Evolutionary conservation across 2,113 vertebrate genomes (phyloP), one percentile per base, ranked within the genome.

Genomic region (Garra rufa): DNA sequence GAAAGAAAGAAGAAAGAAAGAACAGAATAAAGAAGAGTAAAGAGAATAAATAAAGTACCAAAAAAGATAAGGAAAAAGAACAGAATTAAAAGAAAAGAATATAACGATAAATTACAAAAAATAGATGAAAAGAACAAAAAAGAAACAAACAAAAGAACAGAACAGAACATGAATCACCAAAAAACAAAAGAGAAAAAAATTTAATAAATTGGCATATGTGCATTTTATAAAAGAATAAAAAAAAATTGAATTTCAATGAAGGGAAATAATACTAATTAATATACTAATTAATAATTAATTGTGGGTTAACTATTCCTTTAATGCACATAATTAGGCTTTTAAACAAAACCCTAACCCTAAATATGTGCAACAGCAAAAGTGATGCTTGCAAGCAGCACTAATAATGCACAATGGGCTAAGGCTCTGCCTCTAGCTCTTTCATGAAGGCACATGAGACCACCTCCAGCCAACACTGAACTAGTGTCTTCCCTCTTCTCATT

Each of bases 401-500:
- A 19, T 48, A 30, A 74, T 28, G 71, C 24, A 74, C 43, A 48
- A 48, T 46, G 43, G 7, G 44, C 14, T 3, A 1, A 26, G 24
- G 30, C 10, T 4, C 28, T 55, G 74, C 48, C 17, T 21, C 4
- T 9, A 77, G 34, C 8, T 26, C 24, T 13, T 11, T 46, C 43
- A 65, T 80, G 41, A 65, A 65, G 43, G 41, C 59, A 2, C 77
- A 80, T 2, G 15, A 24, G 41, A n/a, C 77, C 41, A 28, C 1
- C 34, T 77, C 28, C 48, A 79, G 14, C 38, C 34, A 0, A 10
- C 59, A 19, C 15, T 65, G 9, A 71, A 75, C 44, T 75, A 17
- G 6, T 48, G 5, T 52, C 73, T n/a, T 82, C 65, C 50, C 38
- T 44, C 70, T 70, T 44, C 38, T 86, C 55, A 24, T 41, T 41